These are phyloP conservation scores for Daphoenositta chrysoptera DNA, from an alignment of 2,113 vertebrate species.

Conservation along the genomic window DNA sequence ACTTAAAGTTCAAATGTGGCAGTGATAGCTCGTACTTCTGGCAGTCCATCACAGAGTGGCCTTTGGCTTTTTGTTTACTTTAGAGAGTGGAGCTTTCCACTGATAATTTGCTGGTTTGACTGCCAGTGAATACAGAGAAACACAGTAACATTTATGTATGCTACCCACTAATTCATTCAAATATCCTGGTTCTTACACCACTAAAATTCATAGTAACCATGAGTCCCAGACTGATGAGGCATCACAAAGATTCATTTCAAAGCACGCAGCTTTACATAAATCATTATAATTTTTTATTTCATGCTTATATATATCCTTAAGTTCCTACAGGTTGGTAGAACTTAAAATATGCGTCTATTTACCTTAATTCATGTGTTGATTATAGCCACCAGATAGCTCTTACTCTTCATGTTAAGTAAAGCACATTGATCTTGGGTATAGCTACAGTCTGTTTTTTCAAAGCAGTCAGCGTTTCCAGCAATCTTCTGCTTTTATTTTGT, in stretches of 20 bases:
- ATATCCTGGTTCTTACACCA: neutral
- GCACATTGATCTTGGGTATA: neutral
- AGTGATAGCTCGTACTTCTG: neutral
- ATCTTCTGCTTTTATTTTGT: neutral
- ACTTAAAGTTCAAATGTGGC: constrained; percentile 39
- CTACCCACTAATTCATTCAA: neutral
- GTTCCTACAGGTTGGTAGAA: neutral
- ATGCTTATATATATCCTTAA: neutral
- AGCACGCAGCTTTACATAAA: neutral
- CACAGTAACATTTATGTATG: neutral
- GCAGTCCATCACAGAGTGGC: neutral
- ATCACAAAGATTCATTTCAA: neutral
- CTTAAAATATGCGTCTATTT: neutral
- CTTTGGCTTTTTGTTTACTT: constrained; percentile 6
- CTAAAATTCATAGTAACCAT: neutral
- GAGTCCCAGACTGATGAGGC: neutral
- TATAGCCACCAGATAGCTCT: neutral
- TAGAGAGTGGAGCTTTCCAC: neutral
- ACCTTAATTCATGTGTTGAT: neutral
- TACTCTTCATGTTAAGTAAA: neutral
- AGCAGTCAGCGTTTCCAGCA: neutral
- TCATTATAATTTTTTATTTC: neutral
- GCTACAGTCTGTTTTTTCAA: neutral
- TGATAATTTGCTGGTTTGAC: neutral
- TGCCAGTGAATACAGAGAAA: neutral